Base-by-base conservation (phyloP, 2,888 invertebrate genomes). In the Psylliodes chrysocephalus region DNA sequence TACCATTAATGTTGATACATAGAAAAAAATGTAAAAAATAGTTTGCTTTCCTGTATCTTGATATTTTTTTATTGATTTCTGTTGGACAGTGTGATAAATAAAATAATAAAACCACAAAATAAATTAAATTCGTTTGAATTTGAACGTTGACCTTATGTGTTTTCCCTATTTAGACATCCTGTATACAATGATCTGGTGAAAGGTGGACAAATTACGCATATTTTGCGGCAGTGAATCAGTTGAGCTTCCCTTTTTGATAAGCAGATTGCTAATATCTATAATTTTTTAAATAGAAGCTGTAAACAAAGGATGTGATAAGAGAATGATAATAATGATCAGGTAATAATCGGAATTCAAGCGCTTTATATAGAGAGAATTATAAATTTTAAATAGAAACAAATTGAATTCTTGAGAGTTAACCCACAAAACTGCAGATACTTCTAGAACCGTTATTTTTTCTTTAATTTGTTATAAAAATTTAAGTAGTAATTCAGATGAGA, bases 141-240 rank as follows among this genome's bases (percentile, higher is more conserved):
- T 42, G 42, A 5, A 42, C 42, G 42, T 63, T 44, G 51, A 59
- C 42, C 49, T 25, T 10, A n/a, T 15, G 49, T 28, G 30, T 25
- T 52, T 30, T 51, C 6, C 8, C 10, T 6, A 35, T 42, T 42
- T 17, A 30, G 4, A 30, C 22, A 49, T 49, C 49, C 49, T 49
- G 49, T 47, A 49, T 28, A 19, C 28, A 49, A 17, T 28, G 28
- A 54, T 52, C 63, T 28, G 65, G 60, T 44, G 28, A 53, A 68
- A 68, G 63, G 66, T 63, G 66, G 60, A 52, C 22, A n/a, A 19
- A 52, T 60, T 60, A 60, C 52, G 44, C 55, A 55, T 55, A 44
- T 18, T 47, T 19, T 51, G 62, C 17, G 54, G 61, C 54, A 35
- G 49, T 62, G 62, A 62, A 49, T 62, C 62, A 62, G 40, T 33